Conservation (phyloP, 2,113 vertebrate species). For the Scolopax mira region DNA sequence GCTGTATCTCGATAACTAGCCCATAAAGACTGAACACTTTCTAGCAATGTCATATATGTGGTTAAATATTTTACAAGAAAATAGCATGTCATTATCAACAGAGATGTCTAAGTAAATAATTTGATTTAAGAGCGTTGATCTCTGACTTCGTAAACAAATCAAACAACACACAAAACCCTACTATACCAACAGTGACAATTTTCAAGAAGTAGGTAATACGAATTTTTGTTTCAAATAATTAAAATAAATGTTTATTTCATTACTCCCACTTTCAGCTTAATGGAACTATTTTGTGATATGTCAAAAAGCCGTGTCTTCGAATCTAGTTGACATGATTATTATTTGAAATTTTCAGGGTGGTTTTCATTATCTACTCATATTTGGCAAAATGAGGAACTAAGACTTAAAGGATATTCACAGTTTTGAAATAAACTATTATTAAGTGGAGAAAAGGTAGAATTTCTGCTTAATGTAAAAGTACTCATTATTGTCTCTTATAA, state of each 20-base stretch:
- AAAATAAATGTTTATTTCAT: not conserved
- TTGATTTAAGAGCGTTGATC: not conserved
- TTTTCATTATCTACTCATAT: not conserved
- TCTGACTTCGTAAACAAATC: not conserved
- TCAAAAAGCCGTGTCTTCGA: not conserved
- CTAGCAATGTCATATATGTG: not conserved
- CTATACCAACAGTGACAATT: not conserved
- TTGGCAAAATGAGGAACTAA: not conserved
- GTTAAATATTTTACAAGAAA: not conserved
- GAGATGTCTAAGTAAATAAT: not conserved
- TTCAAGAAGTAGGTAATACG: not conserved
- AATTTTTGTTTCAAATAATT: not conserved
- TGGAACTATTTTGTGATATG: not conserved
- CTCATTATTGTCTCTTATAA: not conserved
- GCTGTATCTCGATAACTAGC: not conserved
- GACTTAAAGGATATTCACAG: not conserved
- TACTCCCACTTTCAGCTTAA: not conserved
- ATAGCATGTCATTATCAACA: not conserved
- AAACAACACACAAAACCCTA: not conserved
- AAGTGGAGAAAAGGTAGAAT: not conserved
- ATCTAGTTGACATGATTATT: not conserved
- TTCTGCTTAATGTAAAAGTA: not conserved
- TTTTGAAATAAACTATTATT: not conserved
- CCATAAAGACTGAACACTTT: not conserved
- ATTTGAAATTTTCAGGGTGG: not conserved